Evolutionary conservation across 2,888 invertebrate species (phyloP).

Genomic region (Crocallis elinguaria): DNA sequence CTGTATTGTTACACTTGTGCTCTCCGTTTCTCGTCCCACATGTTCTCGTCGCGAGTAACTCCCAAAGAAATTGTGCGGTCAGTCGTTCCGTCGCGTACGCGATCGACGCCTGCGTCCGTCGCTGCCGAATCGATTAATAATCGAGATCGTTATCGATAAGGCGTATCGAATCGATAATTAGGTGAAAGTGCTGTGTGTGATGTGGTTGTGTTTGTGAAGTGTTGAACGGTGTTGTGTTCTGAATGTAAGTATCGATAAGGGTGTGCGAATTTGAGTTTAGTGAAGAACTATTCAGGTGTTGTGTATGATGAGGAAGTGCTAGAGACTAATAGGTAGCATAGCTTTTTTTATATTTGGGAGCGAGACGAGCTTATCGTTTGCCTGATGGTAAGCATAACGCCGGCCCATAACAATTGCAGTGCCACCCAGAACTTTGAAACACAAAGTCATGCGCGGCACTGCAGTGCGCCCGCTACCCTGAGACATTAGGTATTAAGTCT

Average conservation of each 20-base stretch:
- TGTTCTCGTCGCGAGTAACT: slow-evolving; percentile 51
- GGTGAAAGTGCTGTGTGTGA: slow-evolving; percentile 36
- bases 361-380: no score
- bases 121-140: slow-evolving; percentile 27
- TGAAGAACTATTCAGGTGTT: slow-evolving; percentile 10
- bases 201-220: slow-evolving; percentile 26
- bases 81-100: slow-evolving; percentile 68
- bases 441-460: no score
- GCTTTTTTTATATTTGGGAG: no score
- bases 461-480: no score
- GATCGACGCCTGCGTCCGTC: slow-evolving; percentile 61
- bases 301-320: background rate
- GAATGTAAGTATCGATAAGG: slow-evolving; percentile 27
- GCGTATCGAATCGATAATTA: slow-evolving; percentile 27
- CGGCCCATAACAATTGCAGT: no score
- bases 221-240: slow-evolving; percentile 24
- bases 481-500: no score
- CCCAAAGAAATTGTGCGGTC: slow-evolving; percentile 68
- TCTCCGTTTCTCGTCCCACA: slow-evolving; percentile 50
- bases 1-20: slow-evolving; percentile 38
- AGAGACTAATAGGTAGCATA: no score
- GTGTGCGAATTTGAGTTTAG: slow-evolving; percentile 4
- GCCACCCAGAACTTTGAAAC: no score
- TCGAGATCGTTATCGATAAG: slow-evolving; percentile 28
- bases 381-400: no score